Evolutionary conservation across 2,113 vertebrate genomes (phyloP), one percentile per base, ranked within the genome.

Genomic region (Setophaga coronata): DNA sequence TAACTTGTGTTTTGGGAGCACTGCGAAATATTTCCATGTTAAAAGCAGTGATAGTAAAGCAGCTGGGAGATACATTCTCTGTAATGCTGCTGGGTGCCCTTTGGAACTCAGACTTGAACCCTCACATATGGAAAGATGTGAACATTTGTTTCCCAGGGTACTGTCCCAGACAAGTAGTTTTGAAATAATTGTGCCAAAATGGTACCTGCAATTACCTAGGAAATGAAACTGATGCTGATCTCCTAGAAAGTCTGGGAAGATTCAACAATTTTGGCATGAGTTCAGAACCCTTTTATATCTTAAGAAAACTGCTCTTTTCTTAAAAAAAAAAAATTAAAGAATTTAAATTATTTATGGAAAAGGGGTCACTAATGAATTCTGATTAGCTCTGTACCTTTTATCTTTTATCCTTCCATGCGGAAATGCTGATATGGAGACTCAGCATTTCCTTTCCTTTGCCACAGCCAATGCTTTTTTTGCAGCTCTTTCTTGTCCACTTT

Each of bases 401-500:
- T 65, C 34, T 78, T 95, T 93, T 76, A 83, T 65, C 54, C 40
- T 78, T 95, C 83, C 73, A 84, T 53, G 33, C 18, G 6, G 79
- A 98, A 92, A 92, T 14, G 60, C 40, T 67, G 57, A 83, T 65
- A 25, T 3, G 24, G 17, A 82, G 20, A 43, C 0, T 0, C 34
- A 77, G 10, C 20, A 62, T 93, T 93, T 94, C 65, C 50, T 90
- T 94, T 61, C 23, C 67, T 91, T 64, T 70, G 43, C 38, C 85
- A 88, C 7, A 72, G 47, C 18, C 67, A 73, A 10, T 31, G 28
- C 1, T 58, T 87, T 95, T 50, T 71, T 81, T 51, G 50, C 54
- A 71, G 58, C 58, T 96, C 88, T 87, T 40, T 78, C 53, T 84
- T 74, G 51, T 91, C 87, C 92, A 80, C 50, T 71, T 90, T 92